These are phyloP conservation scores for Pantherophis guttatus DNA, from an alignment of 2,113 vertebrate species.

Conservation along the genomic window DNA sequence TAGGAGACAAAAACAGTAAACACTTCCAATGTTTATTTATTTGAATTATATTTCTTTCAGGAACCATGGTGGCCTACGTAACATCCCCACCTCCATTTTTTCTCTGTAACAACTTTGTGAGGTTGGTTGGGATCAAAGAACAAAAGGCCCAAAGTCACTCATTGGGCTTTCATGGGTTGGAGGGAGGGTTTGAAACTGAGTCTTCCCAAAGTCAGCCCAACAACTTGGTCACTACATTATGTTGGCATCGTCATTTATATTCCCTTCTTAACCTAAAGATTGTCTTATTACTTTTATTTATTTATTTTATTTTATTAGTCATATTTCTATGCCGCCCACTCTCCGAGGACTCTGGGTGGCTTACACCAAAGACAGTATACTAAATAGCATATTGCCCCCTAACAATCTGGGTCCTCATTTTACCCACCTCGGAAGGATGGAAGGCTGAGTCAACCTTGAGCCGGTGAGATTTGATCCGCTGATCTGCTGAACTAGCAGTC, in stretches of 20 bases:
- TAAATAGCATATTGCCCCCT: too few relatives aligned
- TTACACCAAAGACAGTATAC: too few relatives aligned
- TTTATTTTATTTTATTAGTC: too few relatives aligned
- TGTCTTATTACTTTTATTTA: background rate
- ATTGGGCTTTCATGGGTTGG: background rate
- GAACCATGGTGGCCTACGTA: background rate
- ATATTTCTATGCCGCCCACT: too few relatives aligned
- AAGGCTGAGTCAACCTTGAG: too few relatives aligned
- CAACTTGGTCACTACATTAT: background rate
- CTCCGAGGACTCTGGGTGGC: too few relatives aligned
- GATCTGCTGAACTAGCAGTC: too few relatives aligned
- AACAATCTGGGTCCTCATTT: too few relatives aligned
- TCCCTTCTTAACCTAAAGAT: background rate
- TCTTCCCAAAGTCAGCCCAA: background rate
- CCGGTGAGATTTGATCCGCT: too few relatives aligned
- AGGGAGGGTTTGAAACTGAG: background rate
- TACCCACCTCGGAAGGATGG: too few relatives aligned
- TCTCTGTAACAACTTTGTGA: background rate
- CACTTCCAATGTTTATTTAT: conserved; percentile 23
- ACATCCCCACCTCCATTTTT: background rate
- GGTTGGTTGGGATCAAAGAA: background rate
- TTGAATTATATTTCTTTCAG: background rate
- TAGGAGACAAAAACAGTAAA: conserved; percentile 49
- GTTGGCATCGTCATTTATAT: background rate
- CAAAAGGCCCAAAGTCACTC: background rate